Percentiles rank a stretch among this genome's conserved stretches.
phyloP scores from a whole-genome alignment of 2,113 vertebrate genomes.

The Ptilorrhoa leucosticta region DNA sequence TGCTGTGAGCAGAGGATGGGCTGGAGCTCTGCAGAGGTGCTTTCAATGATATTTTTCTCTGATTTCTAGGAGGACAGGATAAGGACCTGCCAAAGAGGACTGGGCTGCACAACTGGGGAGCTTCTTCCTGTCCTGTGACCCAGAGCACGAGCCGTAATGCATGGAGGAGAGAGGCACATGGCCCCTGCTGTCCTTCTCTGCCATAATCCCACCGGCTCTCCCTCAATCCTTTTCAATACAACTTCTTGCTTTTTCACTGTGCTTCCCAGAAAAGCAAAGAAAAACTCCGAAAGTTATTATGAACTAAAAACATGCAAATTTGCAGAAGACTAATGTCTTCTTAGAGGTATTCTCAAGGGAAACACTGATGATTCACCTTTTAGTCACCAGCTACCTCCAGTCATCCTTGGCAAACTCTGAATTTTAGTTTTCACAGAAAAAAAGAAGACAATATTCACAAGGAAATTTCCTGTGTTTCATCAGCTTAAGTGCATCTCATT shows the following conservation, averaged over 20 bases:
- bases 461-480: not conserved
- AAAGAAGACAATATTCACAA: not conserved
- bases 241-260: not conserved
- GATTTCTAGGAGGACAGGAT: not conserved
- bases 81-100: not conserved
- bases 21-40: not conserved
- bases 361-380: not conserved
- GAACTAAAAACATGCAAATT: not conserved
- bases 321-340: not conserved
- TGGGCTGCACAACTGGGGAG: not conserved
- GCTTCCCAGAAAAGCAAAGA: not conserved
- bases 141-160: accelerated
- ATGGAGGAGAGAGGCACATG: accelerated
- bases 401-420: not conserved
- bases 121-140: not conserved
- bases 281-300: not conserved
- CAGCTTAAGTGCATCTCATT: not conserved
- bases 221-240: not conserved
- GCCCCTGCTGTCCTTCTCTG: not conserved
- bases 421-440: not conserved
- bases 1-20: not conserved
- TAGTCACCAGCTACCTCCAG: not conserved
- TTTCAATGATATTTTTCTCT: not conserved
- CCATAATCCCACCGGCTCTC: not conserved
- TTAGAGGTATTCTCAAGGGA: not conserved